Percentiles rank a stretch among this genome's conserved stretches.
phyloP scores from a whole-genome alignment of 2,113 vertebrate species.

The Corythoichthys haematopterus region DNA sequence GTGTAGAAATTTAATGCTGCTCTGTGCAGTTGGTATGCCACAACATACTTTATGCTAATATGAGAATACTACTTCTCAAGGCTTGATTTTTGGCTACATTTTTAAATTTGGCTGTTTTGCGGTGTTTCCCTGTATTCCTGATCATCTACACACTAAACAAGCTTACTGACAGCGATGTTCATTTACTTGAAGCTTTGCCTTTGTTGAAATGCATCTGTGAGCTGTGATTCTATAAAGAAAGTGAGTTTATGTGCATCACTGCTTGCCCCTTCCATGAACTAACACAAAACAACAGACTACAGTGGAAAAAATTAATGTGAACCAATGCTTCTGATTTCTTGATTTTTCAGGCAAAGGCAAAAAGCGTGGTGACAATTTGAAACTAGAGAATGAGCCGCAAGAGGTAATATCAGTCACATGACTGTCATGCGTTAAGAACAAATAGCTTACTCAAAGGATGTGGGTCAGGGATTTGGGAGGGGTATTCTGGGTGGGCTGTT shows the following conservation, averaged over 20 bases:
- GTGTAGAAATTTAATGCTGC: conserved; percentile 41
- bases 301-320: background rate
- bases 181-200: background rate
- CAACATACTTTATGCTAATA: conserved; percentile 36
- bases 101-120: conserved; percentile 25
- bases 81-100: conserved; percentile 20
- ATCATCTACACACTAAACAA: conserved; percentile 18
- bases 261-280: conserved; percentile 34
- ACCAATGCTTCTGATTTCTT: conserved; percentile 7
- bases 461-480: conserved; percentile 23
- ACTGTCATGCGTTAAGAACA: conserved; percentile 29
- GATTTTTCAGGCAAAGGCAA: conserved; percentile 85
- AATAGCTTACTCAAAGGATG: conserved; percentile 14
- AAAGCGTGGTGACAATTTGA: conserved; percentile 87
- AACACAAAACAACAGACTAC: conserved; percentile 11
- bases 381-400: conserved; percentile 94
- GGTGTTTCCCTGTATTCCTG: conserved; percentile 6
- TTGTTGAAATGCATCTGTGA: conserved; percentile 11
- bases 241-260: conserved; percentile 9
- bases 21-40: conserved; percentile 52
- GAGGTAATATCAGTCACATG: conserved; percentile 78
- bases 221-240: conserved; percentile 34
- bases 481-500: background rate
- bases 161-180: background rate
- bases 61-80: conserved; percentile 31